phyloP scores from a whole-genome alignment of 1,140 invertebrate genomes.

The Musca domestica region DNA sequence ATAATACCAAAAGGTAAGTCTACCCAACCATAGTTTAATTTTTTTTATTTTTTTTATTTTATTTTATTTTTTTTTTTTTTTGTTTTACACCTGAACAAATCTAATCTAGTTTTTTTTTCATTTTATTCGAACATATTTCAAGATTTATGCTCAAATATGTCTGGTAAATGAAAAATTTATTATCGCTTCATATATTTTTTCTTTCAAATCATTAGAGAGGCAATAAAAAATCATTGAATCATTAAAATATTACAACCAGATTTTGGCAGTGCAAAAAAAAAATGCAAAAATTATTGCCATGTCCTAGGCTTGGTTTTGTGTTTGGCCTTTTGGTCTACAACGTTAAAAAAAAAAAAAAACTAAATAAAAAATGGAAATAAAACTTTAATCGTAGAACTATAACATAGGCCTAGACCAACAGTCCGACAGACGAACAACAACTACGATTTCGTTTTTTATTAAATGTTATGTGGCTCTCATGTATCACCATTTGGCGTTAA shows the following conservation, averaged over 20 bases:
- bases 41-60: too few relatives aligned
- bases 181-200: neutral
- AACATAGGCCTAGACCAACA: neutral
- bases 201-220: neutral
- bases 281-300: neutral
- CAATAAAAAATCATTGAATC: constrained; percentile 12
- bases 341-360: too few relatives aligned
- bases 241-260: neutral
- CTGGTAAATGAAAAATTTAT: constrained; percentile 8
- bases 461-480: constrained; percentile 1
- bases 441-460: too few relatives aligned
- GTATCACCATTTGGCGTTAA: constrained; percentile 19
- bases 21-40: too few relatives aligned
- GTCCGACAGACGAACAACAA: neutral
- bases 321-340: neutral
- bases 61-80: too few relatives aligned
- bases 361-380: too few relatives aligned
- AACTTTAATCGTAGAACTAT: too few relatives aligned
- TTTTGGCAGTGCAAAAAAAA: neutral
- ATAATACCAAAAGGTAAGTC: too few relatives aligned
- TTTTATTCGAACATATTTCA: too few relatives aligned
- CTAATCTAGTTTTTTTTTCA: too few relatives aligned
- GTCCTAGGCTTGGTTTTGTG: neutral
- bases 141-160: neutral
- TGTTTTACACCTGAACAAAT: too few relatives aligned